phyloP scores from a whole-genome alignment of 2,113 vertebrate genomes.

The Rhinogobius similis region DNA sequence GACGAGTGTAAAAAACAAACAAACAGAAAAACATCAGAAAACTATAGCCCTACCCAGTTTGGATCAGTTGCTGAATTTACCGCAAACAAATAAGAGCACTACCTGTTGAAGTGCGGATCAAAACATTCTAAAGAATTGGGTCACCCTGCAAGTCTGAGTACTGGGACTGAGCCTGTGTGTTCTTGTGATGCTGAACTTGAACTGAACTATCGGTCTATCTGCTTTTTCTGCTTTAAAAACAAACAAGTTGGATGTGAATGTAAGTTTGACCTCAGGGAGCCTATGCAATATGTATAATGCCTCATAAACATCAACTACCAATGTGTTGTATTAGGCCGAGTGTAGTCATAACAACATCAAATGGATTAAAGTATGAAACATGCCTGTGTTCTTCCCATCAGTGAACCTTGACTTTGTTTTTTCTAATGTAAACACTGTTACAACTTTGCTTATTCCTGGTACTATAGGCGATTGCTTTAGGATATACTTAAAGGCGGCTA shows the following conservation, averaged over 20 bases:
- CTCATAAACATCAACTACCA: neutral
- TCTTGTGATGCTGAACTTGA: neutral
- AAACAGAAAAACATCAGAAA: no score
- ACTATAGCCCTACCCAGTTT: no score
- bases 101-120: no score
- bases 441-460: neutral
- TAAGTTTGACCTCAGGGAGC: neutral
- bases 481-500: neutral
- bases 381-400: neutral
- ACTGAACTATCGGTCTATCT: neutral
- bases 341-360: neutral
- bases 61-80: no score
- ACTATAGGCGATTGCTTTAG: neutral
- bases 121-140: no score
- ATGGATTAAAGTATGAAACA: neutral
- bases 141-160: no score
- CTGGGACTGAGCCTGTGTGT: neutral
- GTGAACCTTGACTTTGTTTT: neutral
- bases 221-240: neutral
- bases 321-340: neutral
- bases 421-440: neutral
- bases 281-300: neutral
- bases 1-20: no score
- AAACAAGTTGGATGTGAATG: neutral
- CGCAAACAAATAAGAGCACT: no score